Evolutionary conservation across 2,888 invertebrate species (phyloP), one percentile per base, ranked within the genome.

Genomic region (Imbricaverruca yamaguchii): DNA sequence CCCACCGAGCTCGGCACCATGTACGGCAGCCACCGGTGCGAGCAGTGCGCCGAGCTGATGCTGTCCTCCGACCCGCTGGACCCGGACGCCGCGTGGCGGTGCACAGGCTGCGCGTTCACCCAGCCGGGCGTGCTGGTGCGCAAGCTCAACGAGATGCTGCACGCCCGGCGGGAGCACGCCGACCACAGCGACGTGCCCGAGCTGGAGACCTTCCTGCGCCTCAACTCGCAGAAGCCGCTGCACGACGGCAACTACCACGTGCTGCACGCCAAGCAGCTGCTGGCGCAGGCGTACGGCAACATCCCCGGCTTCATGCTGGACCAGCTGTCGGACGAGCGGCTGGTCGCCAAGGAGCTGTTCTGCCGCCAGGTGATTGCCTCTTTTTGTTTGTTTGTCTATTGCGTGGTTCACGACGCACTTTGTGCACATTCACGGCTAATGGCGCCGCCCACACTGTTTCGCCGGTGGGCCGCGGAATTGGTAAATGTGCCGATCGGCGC

Each of bases 21-120:
- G 57, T 79, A 25, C 57, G 79, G 79, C 79, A 57, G 79, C 25
- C 79, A 79, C 57, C 79, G 79, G 23, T 79, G 79, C 25, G 12
- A 12, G 2, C 8, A 23, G n/a, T 79, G 79, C 15, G 1, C 15
- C 13, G 13, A 15, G 23, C 23, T 79, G 23, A 25, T 79, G 79
- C 12, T 23, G 4, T 57, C 57, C 4, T 4, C n/a, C 57, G 23
- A 57, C 2, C 79, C 79, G 57, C 12, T 57, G 23, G 23, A 57
- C 11, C 23, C 57, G n/a, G 56, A 57, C 12, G 57, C 57, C 18
- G 57, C 4, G 11, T 79, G 79, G 79, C 57, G 56, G 13, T 79
- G 79, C 25, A 7, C 23, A 11, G 57, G 57, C 57, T 79, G 79
- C 23, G 23, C 13, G 3, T 25, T 18, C 23, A 13, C 23, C 15